Evolutionary conservation across 2,888 invertebrate genomes (phyloP), one percentile per base, ranked within the genome.

Genomic region (Ptychoptera contaminata): DNA sequence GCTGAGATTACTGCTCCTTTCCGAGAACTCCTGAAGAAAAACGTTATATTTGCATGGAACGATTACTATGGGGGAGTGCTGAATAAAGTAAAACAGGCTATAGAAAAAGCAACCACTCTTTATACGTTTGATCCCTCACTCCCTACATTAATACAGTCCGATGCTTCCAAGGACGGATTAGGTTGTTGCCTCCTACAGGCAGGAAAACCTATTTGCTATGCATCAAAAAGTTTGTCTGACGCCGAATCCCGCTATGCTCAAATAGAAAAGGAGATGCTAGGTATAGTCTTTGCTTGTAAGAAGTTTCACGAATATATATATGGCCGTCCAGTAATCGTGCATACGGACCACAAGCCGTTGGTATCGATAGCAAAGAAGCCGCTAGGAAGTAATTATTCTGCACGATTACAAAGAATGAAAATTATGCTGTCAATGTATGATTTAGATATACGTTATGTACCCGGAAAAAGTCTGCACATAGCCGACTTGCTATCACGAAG

Each of bases 191-290:
- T 50, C n/a, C 12, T 47, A 30, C 49, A 49, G 42, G 32, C 37
- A 9, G 37, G 38, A 3, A 42, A 40, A 10, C 46, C 46, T 15
- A 38, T 50, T 9, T 42, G 44, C 11, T 49, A 34, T 38, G 43
- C 30, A 23, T 47, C 48, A 7, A 34, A 46, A 34, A 40, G 42
- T 30, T 37, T 50, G 37, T 45, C 46, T 11, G 37, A 43, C 40
- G 34, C 49, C 1, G 50, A 49, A 47, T n/a, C 36, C 15, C 36
- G 16, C 15, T 51, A 51, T 44, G 38, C 46, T 15, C 48, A 51
- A 31, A 51, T 49, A 11, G 51, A 50, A 43, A 50, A 50, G 37
- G 47, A 54, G 42, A 34, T 53, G 2, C 43, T 52, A 23, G 45
- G 49, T 9, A 49, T 53, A 11, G 34, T 45, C 1, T 53, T 49